These are phyloP conservation scores for Tipula confusa DNA, from an alignment of 2,888 invertebrate genomes.

Conservation along the genomic window DNA sequence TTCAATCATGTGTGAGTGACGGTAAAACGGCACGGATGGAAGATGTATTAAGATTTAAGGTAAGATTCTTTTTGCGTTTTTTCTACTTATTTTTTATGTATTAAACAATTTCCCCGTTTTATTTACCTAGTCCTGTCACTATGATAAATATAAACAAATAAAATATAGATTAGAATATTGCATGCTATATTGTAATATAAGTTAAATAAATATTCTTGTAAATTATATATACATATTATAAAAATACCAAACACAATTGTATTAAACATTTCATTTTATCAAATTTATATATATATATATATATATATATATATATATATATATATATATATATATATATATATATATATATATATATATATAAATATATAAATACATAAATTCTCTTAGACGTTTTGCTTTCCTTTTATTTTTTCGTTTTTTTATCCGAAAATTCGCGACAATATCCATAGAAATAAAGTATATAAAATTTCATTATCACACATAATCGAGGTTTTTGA, in stretches of 20 bases:
- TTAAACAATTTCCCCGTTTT: neutral
- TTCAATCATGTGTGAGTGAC: slow-evolving; percentile 92
- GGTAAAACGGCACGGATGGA: slow-evolving; percentile 94
- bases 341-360: too few species aligned
- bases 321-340: too few species aligned
- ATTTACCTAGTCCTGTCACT: neutral
- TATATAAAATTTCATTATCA: neutral
- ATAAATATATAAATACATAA: too few species aligned
- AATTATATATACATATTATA: neutral
- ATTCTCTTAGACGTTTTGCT: neutral
- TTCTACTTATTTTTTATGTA: neutral
- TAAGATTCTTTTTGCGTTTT: slow-evolving; percentile 46
- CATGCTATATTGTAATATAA: neutral
- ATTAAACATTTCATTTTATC: neutral
- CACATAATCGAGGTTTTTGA: neutral
- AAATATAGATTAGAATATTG: neutral
- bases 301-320: too few species aligned
- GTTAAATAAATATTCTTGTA: slow-evolving; percentile 6
- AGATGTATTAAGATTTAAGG: slow-evolving; percentile 91
- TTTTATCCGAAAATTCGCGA: neutral
- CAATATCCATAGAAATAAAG: neutral
- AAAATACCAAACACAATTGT: neutral
- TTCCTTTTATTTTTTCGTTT: neutral
- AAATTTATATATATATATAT: neutral
- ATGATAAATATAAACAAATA: neutral